Evolutionary conservation across 1,140 invertebrate species (phyloP), one percentile per base, ranked within the genome.

Genomic region (Drosophila arizonae): DNA sequence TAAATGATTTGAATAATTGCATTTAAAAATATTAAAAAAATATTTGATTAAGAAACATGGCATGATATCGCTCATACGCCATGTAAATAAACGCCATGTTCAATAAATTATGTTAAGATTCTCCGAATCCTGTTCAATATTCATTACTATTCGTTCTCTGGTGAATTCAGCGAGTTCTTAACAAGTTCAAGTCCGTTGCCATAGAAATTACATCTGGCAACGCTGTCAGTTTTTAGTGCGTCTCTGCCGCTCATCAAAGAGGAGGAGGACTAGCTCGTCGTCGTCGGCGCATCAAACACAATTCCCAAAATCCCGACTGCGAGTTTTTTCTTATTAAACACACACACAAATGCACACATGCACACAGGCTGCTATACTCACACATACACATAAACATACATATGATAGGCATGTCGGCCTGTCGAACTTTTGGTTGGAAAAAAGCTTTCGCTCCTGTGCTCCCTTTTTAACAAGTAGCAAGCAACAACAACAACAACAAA

Each of bases 231-330:
- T 5, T 54, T 0, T 5, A 52, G 13, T 30, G n/a, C n/a, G 50
- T 21, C 8, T 10, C 26, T 45, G 10, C 9, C 26, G 36, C 8
- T 0, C 43, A 15, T 11, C 8, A 30, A 30, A 30, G 41, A 58
- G 45, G 45, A 15, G 6, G 30, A 65, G 39, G 46, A 24, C n/a
- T 50, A 51, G 56, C 57, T 64, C 10, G 39, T 66, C 61, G 70
- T 66, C 61, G 70, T 66, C 45, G 50, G 63, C 58, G 74, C 62
- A 75, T 76, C 82, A 79, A 78, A 76, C 60, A 70, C 73, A 77
- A 88, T 80, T 81, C 71, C 84, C 84, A 61, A 80, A 87, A 80
- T 80, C 79, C 84, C 84, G 84, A 84, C 79, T 82, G 84, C 67
- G 79, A 77, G 82, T 88, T 87, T 88, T 88, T 84, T 68, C 62